Evolutionary conservation across 2,888 invertebrate genomes (phyloP), one percentile per base, ranked within the genome.

Genomic region (Phyto melanocephala): DNA sequence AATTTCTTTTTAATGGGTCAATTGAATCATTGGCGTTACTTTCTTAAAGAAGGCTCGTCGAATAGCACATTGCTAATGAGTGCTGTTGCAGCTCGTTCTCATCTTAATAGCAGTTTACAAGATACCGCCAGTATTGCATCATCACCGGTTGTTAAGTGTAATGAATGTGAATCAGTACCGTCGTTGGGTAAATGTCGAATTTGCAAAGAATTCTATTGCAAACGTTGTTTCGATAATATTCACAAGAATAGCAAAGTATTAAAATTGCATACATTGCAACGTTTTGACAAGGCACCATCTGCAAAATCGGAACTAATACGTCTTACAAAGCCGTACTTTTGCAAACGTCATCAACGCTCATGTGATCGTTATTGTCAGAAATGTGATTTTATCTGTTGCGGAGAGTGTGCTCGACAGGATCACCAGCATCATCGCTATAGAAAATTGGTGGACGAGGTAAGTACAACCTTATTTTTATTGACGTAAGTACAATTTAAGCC

Each of bases 211-310:
- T 86, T 86, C 63, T 90, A 87, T 47, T 91, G 91, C 81, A 85
- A 83, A 5, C 78, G 68, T 4, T 91, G 91, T 75, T 91, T 89
- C 56, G 85, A 87, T 0, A 79, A 68, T 1, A 87, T 91, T 0
- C 91, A 91, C 78, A 85, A 84, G 13, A 85, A 87, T 37, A 89
- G 89, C 33, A 88, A 87, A 81, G 88, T 88, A 1, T 85, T 91
- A 2, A 86, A 89, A 80, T 83, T 80, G 13, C 91, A 91, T 75
- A 42, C 60, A 11, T 7, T 86, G 52, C 33, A 80, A 0, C 35
- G 83, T 40, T 56, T 85, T 10, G 84, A 86, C 7, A 67, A 71
- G 65, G 72, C 70, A 1, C 54, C 33, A 2, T 83, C 74, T 1
- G n/a, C 15, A 56, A 22, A 2, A 37, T 83, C 2, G 8, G 75